Evolutionary conservation across 2,888 invertebrate species (phyloP), one percentile per base, ranked within the genome.

Genomic region (Drosophila rubida): DNA sequence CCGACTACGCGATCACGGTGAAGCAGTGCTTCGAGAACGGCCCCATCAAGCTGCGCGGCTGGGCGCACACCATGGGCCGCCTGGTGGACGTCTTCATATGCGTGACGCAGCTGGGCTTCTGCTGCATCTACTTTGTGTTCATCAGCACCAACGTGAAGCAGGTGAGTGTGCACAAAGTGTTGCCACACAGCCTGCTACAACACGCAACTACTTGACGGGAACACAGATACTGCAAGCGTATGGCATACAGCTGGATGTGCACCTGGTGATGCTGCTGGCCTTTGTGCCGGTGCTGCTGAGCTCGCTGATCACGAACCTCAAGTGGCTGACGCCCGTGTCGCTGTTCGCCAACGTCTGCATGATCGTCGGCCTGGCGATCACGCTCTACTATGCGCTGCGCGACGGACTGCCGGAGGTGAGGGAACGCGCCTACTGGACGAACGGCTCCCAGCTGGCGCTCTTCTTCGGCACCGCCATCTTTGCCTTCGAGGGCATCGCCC

Each of bases 41-140:
- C 0, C 96, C 97, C 0, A 90, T 92, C 1, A 90, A 92, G 27
- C 88, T 95, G n/a, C 93, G 95, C 41, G 93, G 93, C 22, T 93
- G 95, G 85, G 94, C 96, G 0, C 92, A 92, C 27, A 85, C 92
- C 7, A 95, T 96, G 94, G 95, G 95, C 92, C 93, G 93, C 30
- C 85, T 95, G 60, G 96, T 98, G 68, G 97, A 98, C 92, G 88
- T 94, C 11, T 98, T 98, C 92, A 94, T 99, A 57, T 96, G 97
- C 91, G 93, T 98, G 61, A 99, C 99, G n/a, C 99, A 99, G 92
- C 93, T 99, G 68, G 99, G 99, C 66, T 99, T 99, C 93, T 99
- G 99, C 92, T 98, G 98, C 91, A 97, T 99, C 25, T 99, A 99
- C 92, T 96, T 98, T 87, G 97, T 99, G 14, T 99, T 99, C 91